These are phyloP conservation scores for Ptilorrhoa leucosticta DNA, from an alignment of 2,113 vertebrate genomes.

Conservation along the genomic window DNA sequence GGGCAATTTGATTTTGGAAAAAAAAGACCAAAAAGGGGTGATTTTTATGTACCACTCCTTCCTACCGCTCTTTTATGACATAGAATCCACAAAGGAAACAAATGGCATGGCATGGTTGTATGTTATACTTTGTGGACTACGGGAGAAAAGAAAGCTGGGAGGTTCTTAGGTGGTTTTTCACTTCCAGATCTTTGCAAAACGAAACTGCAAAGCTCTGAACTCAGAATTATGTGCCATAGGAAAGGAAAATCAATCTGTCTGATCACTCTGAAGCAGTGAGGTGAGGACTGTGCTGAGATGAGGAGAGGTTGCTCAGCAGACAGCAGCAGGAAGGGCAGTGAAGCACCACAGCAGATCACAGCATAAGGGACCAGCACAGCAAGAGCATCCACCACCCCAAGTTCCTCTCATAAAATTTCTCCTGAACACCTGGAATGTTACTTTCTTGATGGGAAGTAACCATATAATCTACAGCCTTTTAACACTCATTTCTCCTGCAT, in stretches of 20 bases:
- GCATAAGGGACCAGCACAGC: background rate
- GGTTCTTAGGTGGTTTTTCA: background rate
- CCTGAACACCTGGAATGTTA: background rate
- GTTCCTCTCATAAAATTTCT: background rate
- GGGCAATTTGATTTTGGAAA: background rate
- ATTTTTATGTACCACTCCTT: background rate
- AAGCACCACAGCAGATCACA: rapidly evolving
- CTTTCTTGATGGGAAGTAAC: background rate
- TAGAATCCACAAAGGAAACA: background rate
- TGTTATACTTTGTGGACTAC: background rate
- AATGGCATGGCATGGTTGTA: background rate
- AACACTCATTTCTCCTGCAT: background rate
- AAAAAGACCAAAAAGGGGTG: background rate
- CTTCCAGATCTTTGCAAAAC: background rate
- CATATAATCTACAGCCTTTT: background rate
- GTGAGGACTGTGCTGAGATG: background rate
- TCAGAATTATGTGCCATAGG: background rate
- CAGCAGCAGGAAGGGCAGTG: background rate
- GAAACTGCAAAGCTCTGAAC: background rate
- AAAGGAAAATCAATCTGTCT: background rate
- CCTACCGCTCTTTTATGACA: background rate
- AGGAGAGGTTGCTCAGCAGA: background rate
- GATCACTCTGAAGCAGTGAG: background rate
- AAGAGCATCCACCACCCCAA: background rate
- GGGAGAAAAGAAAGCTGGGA: background rate